phyloP scores from a whole-genome alignment of 2,113 vertebrate species.

The Anoura caudifer region DNA sequence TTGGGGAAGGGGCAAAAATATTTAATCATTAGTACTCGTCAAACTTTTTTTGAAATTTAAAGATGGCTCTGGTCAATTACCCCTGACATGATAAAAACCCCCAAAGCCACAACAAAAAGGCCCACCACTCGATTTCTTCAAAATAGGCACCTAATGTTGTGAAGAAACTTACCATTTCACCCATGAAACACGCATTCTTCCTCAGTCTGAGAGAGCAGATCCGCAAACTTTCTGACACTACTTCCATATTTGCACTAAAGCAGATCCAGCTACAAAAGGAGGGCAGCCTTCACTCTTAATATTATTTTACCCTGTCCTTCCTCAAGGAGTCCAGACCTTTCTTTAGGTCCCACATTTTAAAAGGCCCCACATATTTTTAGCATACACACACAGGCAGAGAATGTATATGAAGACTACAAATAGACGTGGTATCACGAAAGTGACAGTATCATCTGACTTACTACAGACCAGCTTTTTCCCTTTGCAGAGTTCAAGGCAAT shows the following conservation, averaged over 20 bases:
- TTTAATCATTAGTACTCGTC: background rate
- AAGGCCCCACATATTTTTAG: background rate
- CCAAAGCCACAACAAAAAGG: background rate
- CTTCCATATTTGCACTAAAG: conserved; percentile 91
- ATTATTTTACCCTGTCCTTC: background rate
- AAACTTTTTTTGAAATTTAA: background rate
- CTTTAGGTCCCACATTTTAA: background rate
- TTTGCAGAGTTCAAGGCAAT: background rate
- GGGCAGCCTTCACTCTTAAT: conserved; percentile 73
- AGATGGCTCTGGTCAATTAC: background rate
- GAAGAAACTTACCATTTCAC: background rate
- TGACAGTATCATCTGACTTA: background rate
- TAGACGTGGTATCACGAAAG: background rate
- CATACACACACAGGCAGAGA: background rate
- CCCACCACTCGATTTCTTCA: background rate
- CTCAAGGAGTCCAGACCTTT: background rate
- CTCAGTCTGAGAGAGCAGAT: no score
- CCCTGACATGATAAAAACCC: background rate
- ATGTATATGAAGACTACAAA: background rate
- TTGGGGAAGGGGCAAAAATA: background rate
- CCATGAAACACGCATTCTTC: no score
- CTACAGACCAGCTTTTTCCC: background rate
- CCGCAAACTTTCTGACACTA: conserved; percentile 48
- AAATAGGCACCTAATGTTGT: background rate
- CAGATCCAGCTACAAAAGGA: conserved; percentile 90